Percentiles rank a stretch among this genome's conserved stretches.
These are phyloP conservation scores for Aphelinus certus DNA, from an alignment of 1,140 invertebrate genomes.

Conservation along the genomic window DNA sequence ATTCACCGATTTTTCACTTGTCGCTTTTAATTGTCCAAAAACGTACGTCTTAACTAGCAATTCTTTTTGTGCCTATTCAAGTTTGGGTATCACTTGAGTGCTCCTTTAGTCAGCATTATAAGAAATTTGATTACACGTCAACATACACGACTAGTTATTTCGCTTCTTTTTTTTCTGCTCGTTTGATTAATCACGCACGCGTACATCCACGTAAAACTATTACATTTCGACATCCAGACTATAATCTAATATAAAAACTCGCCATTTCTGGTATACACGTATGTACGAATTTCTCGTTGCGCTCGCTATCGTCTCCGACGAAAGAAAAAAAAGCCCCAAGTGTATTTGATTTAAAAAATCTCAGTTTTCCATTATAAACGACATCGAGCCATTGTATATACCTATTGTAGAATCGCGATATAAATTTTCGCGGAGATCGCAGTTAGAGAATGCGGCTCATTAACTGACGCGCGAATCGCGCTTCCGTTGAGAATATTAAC, in stretches of 20 bases:
- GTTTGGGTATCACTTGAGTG: conserved; percentile 34
- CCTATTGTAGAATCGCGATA: conserved; percentile 2
- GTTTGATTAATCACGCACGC: conserved; percentile 3
- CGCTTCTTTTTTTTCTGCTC: conserved; percentile 11
- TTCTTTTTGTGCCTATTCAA: conserved; percentile 56
- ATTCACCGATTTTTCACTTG: background rate
- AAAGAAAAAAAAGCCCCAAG: background rate
- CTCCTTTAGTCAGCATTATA: conserved; percentile 12
- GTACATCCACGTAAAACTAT: background rate
- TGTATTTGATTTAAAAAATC: background rate
- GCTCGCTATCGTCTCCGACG: background rate
- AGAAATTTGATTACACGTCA: conserved; percentile 22
- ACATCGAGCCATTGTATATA: background rate
- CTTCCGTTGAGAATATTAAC: background rate
- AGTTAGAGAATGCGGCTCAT: conserved; percentile 24
- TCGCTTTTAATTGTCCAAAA: conserved; percentile 17
- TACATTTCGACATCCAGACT: background rate
- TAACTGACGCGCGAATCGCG: conserved; percentile 22
- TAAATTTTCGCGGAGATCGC: conserved; percentile 11
- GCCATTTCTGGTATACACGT: background rate
- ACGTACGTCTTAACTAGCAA: conserved; percentile 52
- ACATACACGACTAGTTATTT: conserved; percentile 18
- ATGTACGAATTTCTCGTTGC: background rate
- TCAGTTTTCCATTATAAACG: background rate
- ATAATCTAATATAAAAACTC: conserved; percentile 23